phyloP scores from a whole-genome alignment of 92 coral and sea anemone genomes.

The Palythoa heliodiscus region DNA sequence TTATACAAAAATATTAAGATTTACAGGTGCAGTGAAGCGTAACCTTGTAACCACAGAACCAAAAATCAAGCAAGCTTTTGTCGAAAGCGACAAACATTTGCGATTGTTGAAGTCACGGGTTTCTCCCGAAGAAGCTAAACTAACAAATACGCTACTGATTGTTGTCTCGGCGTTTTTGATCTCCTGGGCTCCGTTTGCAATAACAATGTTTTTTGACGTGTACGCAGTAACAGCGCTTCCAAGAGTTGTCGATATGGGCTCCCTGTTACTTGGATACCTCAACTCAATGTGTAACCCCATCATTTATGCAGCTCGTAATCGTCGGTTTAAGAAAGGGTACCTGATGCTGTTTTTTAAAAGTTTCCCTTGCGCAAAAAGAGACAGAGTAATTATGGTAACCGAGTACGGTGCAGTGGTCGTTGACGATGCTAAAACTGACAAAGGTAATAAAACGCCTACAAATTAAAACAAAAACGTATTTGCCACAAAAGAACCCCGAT shows the following conservation, averaged over 20 bases:
- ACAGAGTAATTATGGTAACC: background rate
- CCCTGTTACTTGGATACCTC: slow-evolving; percentile 80
- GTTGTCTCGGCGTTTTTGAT: slow-evolving; percentile 77
- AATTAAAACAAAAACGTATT: too few relatives aligned
- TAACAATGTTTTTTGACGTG: slow-evolving; percentile 82
- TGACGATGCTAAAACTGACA: background rate
- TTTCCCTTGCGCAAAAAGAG: slow-evolving; percentile 19
- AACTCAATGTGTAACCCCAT: slow-evolving; percentile 87
- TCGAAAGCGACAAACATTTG: background rate
- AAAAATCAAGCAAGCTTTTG: background rate
- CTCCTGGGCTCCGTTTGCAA: slow-evolving; percentile 91
- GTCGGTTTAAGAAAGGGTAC: slow-evolving; percentile 54
- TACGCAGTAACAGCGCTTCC: slow-evolving; percentile 62
- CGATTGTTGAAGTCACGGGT: slow-evolving; percentile 30
- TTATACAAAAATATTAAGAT: slow-evolving; percentile 69
- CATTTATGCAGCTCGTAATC: slow-evolving; percentile 65
- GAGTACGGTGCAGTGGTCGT: background rate
- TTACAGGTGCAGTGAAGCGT: slow-evolving; percentile 58
- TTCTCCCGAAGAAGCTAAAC: slow-evolving; percentile 70
- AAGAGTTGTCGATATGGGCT: slow-evolving; percentile 49
- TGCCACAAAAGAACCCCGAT: too few relatives aligned
- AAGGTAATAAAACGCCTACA: too few relatives aligned
- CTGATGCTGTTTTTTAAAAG: slow-evolving; percentile 42
- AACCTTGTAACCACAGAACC: background rate
- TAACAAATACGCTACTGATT: slow-evolving; percentile 81